Percentiles rank a stretch among this genome's conserved stretches.
Conservation (phyloP, 2,113 vertebrate species). For the Eulemur rufifrons region DNA sequence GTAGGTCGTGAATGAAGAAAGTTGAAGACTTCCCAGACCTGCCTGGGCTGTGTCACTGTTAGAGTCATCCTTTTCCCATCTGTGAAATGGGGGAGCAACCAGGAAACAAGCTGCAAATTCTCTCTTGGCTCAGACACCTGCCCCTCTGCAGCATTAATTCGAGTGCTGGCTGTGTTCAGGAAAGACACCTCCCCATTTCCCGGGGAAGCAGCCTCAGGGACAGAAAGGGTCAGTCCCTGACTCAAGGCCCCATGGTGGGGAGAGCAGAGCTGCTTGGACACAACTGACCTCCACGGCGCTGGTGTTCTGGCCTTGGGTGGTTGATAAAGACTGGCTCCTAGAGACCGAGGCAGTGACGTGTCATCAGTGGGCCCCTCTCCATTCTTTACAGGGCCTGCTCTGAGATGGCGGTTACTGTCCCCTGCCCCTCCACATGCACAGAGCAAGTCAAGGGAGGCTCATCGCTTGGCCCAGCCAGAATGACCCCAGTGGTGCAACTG, state of each 20-base stretch:
- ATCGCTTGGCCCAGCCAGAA: too few relatives aligned
- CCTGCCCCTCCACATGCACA: not conserved
- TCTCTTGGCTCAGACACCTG: not conserved
- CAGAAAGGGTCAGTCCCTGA: not conserved
- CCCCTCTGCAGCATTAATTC: fast-evolving
- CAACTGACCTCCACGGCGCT: not conserved
- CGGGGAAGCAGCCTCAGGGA: too few relatives aligned
- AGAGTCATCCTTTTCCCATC: not conserved
- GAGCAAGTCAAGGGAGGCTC: not conserved
- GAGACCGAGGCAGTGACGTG: not conserved
- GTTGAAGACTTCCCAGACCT: too few relatives aligned
- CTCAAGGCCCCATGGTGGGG: fast-evolving
- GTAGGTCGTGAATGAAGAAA: not conserved
- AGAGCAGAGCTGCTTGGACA: not conserved
- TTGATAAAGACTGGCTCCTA: not conserved
- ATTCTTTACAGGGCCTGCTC: not conserved
- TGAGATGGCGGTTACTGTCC: not conserved
- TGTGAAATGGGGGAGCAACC: not conserved
- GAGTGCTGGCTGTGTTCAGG: not conserved
- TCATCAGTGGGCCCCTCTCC: too few relatives aligned
- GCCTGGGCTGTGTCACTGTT: not conserved
- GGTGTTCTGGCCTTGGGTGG: not conserved
- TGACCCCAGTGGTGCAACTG: fast-evolving
- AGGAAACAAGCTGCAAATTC: fast-evolving
- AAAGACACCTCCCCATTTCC: fast-evolving